These are phyloP conservation scores for Sinopyrophorus schimmeli DNA, from an alignment of 2,888 invertebrate genomes.

Conservation along the genomic window DNA sequence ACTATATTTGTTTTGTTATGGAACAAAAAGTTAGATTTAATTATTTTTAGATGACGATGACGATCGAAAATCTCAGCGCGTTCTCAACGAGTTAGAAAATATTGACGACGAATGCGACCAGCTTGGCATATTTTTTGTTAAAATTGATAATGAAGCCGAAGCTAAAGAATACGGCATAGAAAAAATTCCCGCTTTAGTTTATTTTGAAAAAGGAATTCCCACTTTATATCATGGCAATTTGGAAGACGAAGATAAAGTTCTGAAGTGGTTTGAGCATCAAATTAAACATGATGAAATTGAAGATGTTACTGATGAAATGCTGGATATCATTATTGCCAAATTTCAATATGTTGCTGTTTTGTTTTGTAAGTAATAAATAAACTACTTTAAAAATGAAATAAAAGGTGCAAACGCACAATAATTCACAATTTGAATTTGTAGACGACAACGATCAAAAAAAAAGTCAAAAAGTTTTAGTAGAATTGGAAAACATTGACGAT, in stretches of 20 bases:
- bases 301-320: slow-evolving; percentile 92
- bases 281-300: slow-evolving; percentile 88
- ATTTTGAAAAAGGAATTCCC: slow-evolving; percentile 75
- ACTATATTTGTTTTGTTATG: no score
- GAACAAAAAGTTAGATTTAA: background rate
- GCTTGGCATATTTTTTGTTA: slow-evolving; percentile 87
- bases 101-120: slow-evolving; percentile 92
- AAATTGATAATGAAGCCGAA: slow-evolving; percentile 88
- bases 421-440: no score
- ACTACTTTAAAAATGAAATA: background rate
- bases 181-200: slow-evolving; percentile 82
- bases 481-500: slow-evolving; percentile 91
- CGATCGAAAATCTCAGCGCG: slow-evolving; percentile 82
- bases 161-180: slow-evolving; percentile 90
- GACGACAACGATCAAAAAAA: slow-evolving; percentile 91
- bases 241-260: slow-evolving; percentile 86
- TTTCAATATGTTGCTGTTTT: slow-evolving; percentile 88
- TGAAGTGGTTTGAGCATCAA: slow-evolving; percentile 85
- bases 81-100: slow-evolving; percentile 86
- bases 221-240: slow-evolving; percentile 81
- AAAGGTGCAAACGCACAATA: background rate
- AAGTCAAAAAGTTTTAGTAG: slow-evolving; percentile 80
- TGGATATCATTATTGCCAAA: slow-evolving; percentile 85
- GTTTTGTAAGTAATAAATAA: slow-evolving; percentile 73
- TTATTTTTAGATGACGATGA: slow-evolving; percentile 84